Percentiles rank a stretch among this genome's conserved stretches.
Conservation (phyloP, 2,113 vertebrate species). For the Zosterops lateralis region DNA sequence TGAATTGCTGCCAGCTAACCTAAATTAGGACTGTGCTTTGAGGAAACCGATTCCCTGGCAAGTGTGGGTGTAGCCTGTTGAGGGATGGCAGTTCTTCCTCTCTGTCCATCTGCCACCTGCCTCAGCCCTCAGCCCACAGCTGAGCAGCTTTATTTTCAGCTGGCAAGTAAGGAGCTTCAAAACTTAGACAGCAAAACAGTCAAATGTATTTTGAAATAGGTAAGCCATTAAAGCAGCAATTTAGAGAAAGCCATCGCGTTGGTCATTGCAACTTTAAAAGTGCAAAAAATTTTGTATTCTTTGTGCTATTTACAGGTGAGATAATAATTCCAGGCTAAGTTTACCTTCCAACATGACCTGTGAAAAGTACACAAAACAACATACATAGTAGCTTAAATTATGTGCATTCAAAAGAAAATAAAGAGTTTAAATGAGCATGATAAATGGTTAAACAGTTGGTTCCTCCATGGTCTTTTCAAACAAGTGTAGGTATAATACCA, state of each 20-base stretch:
- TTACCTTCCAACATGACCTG: not conserved
- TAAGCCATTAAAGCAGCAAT: not conserved
- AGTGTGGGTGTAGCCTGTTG: conserved; percentile 29
- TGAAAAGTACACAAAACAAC: not conserved
- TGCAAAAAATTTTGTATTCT: not conserved
- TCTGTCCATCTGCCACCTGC: conserved; percentile 45
- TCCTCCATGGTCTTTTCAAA: not conserved
- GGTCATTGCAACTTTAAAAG: not conserved
- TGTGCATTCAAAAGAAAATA: not conserved
- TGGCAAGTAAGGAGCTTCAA: conserved; percentile 22
- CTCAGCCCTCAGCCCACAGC: not conserved
- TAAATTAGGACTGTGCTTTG: not conserved
- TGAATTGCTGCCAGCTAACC: conserved; percentile 11
- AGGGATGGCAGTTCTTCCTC: conserved; percentile 8
- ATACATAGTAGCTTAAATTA: not conserved
- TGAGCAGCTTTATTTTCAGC: conserved; percentile 14
- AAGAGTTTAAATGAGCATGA: not conserved
- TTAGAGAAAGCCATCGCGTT: not conserved
- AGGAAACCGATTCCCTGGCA: conserved; percentile 32
- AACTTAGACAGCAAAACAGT: conserved; percentile 8
- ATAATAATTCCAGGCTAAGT: not conserved
- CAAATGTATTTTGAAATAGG: not conserved
- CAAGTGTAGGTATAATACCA: not conserved
- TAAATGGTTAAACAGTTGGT: not conserved
- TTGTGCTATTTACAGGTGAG: not conserved